phyloP scores from a whole-genome alignment of 2,888 invertebrate species.

The Corythucha ciliata region DNA sequence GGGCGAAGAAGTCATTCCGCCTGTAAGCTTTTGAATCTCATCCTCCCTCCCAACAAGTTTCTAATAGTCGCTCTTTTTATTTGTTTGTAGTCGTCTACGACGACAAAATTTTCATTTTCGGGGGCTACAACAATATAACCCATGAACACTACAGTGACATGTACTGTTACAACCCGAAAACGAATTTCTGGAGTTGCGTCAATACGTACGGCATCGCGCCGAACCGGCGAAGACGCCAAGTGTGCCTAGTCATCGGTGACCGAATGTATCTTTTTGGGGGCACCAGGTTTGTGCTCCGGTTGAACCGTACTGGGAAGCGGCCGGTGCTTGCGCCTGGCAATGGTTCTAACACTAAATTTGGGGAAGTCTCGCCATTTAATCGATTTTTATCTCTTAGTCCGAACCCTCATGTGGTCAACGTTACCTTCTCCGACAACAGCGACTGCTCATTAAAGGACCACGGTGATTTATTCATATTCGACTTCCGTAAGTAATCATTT shows the following conservation, averaged over 20 bases:
- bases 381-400: background rate
- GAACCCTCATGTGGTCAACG: too few relatives aligned
- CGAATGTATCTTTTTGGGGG: conserved; percentile 82
- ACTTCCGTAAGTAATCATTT: conserved; percentile 53
- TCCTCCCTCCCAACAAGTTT: background rate
- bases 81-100: conserved; percentile 62
- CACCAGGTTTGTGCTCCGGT: conserved; percentile 55
- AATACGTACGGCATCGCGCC: conserved; percentile 52
- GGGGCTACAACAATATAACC: conserved; percentile 72
- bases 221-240: conserved; percentile 62
- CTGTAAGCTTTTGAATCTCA: conserved; percentile 50
- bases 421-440: too few relatives aligned
- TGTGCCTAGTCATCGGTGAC: conserved; percentile 63
- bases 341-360: too few relatives aligned
- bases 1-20: conserved; percentile 86
- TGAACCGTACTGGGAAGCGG: background rate
- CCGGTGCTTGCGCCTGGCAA: too few relatives aligned
- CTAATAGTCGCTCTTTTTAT: conserved; percentile 1
- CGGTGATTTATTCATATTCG: conserved; percentile 72
- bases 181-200: conserved; percentile 53
- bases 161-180: conserved; percentile 57
- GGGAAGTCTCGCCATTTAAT: too few relatives aligned
- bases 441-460: conserved; percentile 56
- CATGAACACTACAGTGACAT: conserved; percentile 77
- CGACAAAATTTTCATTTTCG: conserved; percentile 74